Percentiles rank a stretch among this genome's conserved stretches.
phyloP scores from a whole-genome alignment of 2,888 invertebrate species.

The Tetranychus truncatus region DNA sequence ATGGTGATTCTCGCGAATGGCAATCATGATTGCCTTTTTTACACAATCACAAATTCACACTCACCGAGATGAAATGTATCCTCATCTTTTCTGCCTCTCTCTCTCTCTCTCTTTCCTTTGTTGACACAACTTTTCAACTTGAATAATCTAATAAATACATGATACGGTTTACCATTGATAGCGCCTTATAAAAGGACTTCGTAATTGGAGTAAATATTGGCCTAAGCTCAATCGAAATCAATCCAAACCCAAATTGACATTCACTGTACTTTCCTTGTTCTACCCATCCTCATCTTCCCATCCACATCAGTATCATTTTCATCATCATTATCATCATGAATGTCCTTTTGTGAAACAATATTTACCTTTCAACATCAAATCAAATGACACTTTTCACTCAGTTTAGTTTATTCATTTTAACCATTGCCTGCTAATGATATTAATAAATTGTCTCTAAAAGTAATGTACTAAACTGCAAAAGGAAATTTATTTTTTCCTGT shows the following conservation, averaged over 20 bases:
- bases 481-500: no score
- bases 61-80: background rate
- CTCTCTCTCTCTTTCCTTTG: background rate
- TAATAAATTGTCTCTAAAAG: no score
- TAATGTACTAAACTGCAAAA: no score
- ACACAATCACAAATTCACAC: background rate
- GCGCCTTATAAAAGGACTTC: background rate
- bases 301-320: background rate
- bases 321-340: background rate
- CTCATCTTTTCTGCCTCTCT: background rate
- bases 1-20: background rate
- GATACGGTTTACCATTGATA: background rate
- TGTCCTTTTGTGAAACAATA: background rate
- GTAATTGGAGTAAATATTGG: background rate
- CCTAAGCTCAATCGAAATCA: background rate
- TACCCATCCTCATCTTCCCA: background rate
- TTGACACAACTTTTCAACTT: background rate
- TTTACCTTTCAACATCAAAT: background rate
- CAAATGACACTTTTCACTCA: no score
- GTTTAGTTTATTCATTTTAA: no score
- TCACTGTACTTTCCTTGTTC: background rate
- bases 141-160: background rate
- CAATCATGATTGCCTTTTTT: background rate
- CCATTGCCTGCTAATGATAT: no score
- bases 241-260: background rate